phyloP scores from a whole-genome alignment of 64 coral and sea anemone genomes.

The Trachythela sp. region DNA sequence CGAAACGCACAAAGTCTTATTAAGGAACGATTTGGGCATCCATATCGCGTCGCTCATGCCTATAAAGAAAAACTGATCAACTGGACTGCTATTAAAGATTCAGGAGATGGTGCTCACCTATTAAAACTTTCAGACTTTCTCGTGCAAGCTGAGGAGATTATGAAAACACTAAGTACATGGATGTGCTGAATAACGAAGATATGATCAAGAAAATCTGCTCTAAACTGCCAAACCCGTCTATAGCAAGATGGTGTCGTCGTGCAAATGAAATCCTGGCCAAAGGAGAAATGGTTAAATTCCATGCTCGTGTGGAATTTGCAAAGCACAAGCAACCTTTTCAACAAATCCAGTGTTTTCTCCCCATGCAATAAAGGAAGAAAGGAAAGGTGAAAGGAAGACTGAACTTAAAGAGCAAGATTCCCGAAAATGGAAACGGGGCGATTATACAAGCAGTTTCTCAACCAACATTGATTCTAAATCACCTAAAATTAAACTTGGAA shows the following conservation, averaged over 20 bases:
- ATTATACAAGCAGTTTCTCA: too few relatives aligned
- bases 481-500: too few relatives aligned
- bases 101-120: constrained; percentile 19
- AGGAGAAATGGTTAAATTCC: not conserved
- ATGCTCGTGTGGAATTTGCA: not conserved
- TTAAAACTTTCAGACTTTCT: constrained; percentile 31
- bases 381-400: too few relatives aligned
- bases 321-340: not conserved
- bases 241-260: not conserved
- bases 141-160: constrained; percentile 34
- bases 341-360: constrained; percentile 42
- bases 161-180: not conserved
- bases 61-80: constrained; percentile 39
- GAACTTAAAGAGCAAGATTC: too few relatives aligned
- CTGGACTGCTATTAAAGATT: constrained; percentile 26
- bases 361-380: too few relatives aligned
- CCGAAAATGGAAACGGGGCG: too few relatives aligned
- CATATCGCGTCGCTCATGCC: constrained; percentile 28
- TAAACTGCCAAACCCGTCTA: not conserved
- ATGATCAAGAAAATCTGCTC: not conserved
- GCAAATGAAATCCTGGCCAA: constrained; percentile 1
- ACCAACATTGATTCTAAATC: too few relatives aligned
- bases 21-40: constrained; percentile 45
- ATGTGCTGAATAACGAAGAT: not conserved
- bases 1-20: not conserved